Evolutionary conservation across 2,888 invertebrate genomes (phyloP), one percentile per base, ranked within the genome.

Genomic region (Tachina fera): DNA sequence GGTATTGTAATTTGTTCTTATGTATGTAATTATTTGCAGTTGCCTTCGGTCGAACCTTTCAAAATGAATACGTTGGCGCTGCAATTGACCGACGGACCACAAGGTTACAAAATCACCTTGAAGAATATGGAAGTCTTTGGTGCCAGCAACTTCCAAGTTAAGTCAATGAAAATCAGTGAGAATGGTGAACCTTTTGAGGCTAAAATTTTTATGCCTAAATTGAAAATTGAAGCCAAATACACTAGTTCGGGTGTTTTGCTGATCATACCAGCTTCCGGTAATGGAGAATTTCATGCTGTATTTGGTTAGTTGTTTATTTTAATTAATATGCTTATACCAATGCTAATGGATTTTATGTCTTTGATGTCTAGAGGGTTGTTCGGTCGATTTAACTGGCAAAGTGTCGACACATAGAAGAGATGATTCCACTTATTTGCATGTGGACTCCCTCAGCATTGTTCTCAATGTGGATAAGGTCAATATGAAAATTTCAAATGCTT

Each of bases 221-320:
- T 96, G 89, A 94, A 94, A 89, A 95, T 96, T 88, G 94, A 95
- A 89, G 94, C 96, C 8, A 94, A 94, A 88, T 96, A 96, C 90
- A 94, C 94, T 14, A 96, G 96, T 89, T 95, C 95, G 75, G 96
- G 96, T 0, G 94, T 96, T 5, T 91, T 96, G 60, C 93, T 96
- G 84, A 96, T 96, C 84, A 93, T 96, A 63, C 96, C 96, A 10
- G 96, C 96, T 0, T 95, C 95, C 87, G 96, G 96, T 78, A 95
- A 95, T 86, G 96, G 96, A 43, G 95, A 95, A 10, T 96, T 96
- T 89, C 94, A 95, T 89, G 95, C 95, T 58, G 92, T 93, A 70
- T 94, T 96, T 89, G 94, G 95, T 94, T 92, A 90, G 89, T 88
- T 9, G 1, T 47, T 39, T 1, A 49, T 14, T 31, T 47, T 31